phyloP scores from a whole-genome alignment of 1,140 invertebrate species.

The Bombus soroeensis region DNA sequence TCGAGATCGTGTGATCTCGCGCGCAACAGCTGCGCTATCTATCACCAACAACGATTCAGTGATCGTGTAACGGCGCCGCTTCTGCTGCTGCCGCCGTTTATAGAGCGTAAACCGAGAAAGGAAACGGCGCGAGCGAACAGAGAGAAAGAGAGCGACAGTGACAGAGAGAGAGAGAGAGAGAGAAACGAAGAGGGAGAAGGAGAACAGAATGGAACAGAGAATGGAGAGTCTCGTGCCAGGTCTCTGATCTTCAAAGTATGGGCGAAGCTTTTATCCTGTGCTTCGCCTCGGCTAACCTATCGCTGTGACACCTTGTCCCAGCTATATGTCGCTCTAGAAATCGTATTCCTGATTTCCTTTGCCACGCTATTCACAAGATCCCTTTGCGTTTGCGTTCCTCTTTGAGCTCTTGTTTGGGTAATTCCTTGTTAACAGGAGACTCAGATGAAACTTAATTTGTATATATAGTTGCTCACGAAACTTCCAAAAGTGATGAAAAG shows the following conservation, averaged over 20 bases:
- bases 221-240: conserved; percentile 64
- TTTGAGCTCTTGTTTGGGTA: neutral
- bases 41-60: conserved; percentile 82
- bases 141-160: too few species aligned
- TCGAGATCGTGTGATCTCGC: conserved; percentile 78
- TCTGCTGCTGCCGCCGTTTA: conserved; percentile 68
- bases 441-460: neutral
- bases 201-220: conserved; percentile 39
- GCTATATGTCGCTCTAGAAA: conserved; percentile 49
- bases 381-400: neutral
- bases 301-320: conserved; percentile 53
- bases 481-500: too few species aligned
- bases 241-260: conserved; percentile 77
- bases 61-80: conserved; percentile 73
- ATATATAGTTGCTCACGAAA: neutral
- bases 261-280: conserved; percentile 67
- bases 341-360: conserved; percentile 57
- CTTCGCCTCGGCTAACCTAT: conserved; percentile 48
- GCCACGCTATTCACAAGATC: neutral
- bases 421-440: neutral
- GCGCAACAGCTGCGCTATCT: conserved; percentile 80
- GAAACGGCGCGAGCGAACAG: conserved; percentile 13
- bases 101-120: conserved; percentile 73
- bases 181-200: neutral
- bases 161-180: too few species aligned